Percentiles rank a stretch among this genome's conserved stretches.
phyloP scores from a whole-genome alignment of 1,140 invertebrate species.

The Capitella teleta region DNA sequence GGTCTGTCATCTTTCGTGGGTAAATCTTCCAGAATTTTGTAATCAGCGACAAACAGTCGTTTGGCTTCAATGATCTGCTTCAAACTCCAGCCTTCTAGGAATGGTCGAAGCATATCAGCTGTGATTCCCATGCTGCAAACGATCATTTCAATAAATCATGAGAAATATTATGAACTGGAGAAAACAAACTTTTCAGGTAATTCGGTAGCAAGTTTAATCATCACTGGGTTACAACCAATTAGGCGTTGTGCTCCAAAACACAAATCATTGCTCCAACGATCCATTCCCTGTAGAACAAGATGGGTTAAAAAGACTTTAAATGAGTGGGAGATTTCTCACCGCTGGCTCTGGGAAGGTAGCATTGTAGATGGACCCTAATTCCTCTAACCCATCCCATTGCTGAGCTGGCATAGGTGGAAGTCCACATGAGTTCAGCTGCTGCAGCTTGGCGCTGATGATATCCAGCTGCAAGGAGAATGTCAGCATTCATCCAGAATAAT shows the following conservation, averaged over 20 bases:
- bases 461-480: neutral
- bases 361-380: neutral
- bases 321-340: neutral
- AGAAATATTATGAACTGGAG: neutral
- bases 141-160: neutral
- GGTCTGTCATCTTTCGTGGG: slow-evolving; percentile 19
- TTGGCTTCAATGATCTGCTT: slow-evolving; percentile 40
- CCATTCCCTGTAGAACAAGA: slow-evolving; percentile 6
- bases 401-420: slow-evolving; percentile 1
- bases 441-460: slow-evolving; percentile 5
- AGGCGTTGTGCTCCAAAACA: slow-evolving; percentile 16
- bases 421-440: too few relatives aligned
- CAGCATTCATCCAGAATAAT: neutral
- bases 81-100: slow-evolving; percentile 40
- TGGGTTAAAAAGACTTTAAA: neutral
- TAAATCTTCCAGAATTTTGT: slow-evolving; percentile 39
- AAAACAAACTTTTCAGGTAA: slow-evolving; percentile 33
- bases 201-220: slow-evolving; percentile 27
- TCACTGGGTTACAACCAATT: slow-evolving; percentile 25
- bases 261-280: slow-evolving; percentile 14
- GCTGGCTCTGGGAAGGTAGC: slow-evolving; percentile 4
- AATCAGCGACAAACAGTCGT: slow-evolving; percentile 44
- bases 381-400: slow-evolving; percentile 6
- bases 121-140: slow-evolving; percentile 39
- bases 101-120: slow-evolving; percentile 39